Evolutionary conservation across 2,888 invertebrate genomes (phyloP), one percentile per base, ranked within the genome.

Genomic region (Chaitophorus viminalis): DNA sequence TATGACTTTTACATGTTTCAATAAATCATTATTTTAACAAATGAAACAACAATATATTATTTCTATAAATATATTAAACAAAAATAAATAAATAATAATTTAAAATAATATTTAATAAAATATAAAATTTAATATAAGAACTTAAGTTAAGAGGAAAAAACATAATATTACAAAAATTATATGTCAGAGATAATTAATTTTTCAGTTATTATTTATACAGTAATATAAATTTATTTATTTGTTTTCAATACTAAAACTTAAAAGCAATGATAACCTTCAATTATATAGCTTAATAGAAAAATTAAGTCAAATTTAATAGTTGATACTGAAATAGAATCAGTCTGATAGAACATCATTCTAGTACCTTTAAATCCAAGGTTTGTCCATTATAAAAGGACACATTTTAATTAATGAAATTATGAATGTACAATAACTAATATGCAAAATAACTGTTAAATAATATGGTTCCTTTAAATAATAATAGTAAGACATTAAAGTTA

Each of bases 21-120:
- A 78, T 29, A 36, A 21, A 81, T 46, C 21, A 68, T 52, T 72
- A 36, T 39, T 39, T 60, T 25, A 83, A 82, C 3, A 46, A 65
- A 76, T 31, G 29, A 74, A 83, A 60, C 3, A 83, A 82, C n/a
- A 82, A 33, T n/a, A 82, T 82, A 82, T 54, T n/a, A 54, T 36
- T 18, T 46, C 14, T n/a, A 74, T 36, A 74, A 82, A n/a, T 70
- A 52, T 70, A 70, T 70, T 52, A 25, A 82, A 82, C 25, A 74
- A 74, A 14, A 82, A 33, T 6, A 60, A 60, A n/a, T n/a, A n/a
- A n/a, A n/a, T n/a, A n/a, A n/a, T n/a, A n/a, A n/a, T n/a, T n/a
- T n/a, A n/a, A n/a, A n/a, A n/a, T n/a, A n/a, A n/a, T n/a, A n/a
- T n/a, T n/a, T n/a, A 21, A 72, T 82, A 82, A 70, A 46, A 72